These are phyloP conservation scores for Pollimyrus isidori DNA, from an alignment of 2,113 vertebrate species.

Conservation along the genomic window DNA sequence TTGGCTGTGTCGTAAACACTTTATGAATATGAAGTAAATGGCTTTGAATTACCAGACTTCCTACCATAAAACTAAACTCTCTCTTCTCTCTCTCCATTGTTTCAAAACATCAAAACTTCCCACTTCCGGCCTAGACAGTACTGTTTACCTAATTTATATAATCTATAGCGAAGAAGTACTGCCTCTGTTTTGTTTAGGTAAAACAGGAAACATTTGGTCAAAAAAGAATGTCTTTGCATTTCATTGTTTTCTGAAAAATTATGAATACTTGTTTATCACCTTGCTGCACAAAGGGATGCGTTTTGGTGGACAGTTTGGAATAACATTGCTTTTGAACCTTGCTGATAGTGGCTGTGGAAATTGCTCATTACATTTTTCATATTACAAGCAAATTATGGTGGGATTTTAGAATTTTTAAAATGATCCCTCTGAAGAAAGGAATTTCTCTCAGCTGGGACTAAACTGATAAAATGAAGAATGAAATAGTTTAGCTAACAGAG, in stretches of 20 bases:
- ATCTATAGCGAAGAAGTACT: not conserved
- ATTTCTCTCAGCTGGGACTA: not conserved
- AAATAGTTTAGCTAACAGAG: not conserved
- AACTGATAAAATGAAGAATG: not conserved
- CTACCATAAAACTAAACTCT: not conserved
- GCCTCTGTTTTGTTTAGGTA: not conserved
- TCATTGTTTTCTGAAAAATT: not conserved
- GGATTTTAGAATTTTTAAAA: not conserved
- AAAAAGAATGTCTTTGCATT: not conserved
- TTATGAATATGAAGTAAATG: not conserved
- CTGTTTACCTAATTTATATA: not conserved
- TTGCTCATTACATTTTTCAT: not conserved
- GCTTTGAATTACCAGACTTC: not conserved
- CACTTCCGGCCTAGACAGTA: not conserved
- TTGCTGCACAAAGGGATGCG: not conserved
- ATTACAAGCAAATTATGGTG: conserved; percentile 2
- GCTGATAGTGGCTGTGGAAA: not conserved
- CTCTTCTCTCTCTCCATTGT: not conserved
- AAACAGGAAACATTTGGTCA: not conserved
- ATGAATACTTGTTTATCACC: not conserved
- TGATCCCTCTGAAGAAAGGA: not conserved
- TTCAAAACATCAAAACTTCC: not conserved
- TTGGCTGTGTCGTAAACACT: not conserved
- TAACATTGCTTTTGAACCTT: not conserved
- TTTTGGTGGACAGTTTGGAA: not conserved